These are phyloP conservation scores for Burhinus bistriatus DNA, from an alignment of 2,113 vertebrate genomes.

Conservation along the genomic window DNA sequence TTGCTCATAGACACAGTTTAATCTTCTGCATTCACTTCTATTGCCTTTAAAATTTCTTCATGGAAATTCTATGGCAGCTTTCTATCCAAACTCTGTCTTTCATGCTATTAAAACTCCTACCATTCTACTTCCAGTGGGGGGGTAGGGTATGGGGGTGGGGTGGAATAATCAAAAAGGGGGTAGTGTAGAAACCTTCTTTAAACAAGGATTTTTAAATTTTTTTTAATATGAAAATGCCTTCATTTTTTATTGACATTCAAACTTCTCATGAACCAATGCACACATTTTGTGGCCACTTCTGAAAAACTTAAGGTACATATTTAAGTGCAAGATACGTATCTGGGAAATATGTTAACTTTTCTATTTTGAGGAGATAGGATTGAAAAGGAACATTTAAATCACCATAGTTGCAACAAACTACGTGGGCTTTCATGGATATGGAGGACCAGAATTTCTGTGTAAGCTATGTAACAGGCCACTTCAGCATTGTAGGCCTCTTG, in stretches of 20 bases:
- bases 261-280: neutral
- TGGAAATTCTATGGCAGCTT: neutral
- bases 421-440: neutral
- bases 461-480: neutral
- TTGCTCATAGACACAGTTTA: neutral
- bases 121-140: neutral
- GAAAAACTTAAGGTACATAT: neutral
- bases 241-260: neutral
- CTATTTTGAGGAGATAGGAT: rapidly evolving
- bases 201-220: neutral
- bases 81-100: neutral
- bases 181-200: neutral
- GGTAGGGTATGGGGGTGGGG: no score
- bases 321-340: neutral
- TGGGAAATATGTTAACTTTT: neutral
- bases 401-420: neutral
- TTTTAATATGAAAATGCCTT: neutral
- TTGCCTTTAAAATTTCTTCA: neutral
- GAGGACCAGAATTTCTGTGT: neutral
- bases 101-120: neutral
- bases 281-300: neutral
- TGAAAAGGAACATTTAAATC: neutral
- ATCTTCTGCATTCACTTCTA: neutral
- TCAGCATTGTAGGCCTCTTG: neutral
- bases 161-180: rapidly evolving